Evolutionary conservation across 2,797 vertebrate genomes (phyloP), one percentile per base, ranked within the genome.

Genomic region (Rhadinocentrus ornatus): DNA sequence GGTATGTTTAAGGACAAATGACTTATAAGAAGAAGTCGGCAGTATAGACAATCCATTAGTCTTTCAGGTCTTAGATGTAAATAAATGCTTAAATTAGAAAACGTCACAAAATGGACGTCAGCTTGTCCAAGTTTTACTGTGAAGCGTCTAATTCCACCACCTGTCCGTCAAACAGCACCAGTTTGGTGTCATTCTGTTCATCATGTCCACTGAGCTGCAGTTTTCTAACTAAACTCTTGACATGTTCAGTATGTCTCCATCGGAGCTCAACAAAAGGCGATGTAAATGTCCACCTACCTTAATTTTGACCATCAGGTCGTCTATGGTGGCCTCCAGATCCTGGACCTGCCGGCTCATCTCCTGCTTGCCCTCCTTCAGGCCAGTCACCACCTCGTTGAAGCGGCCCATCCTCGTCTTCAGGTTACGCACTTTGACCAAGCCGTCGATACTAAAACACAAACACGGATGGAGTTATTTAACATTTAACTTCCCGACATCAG

Each of bases 301-400:
- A 90, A 99, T 97, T 85, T 95, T 96, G 64, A 81, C 72, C 84
- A 97, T 91, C 73, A 94, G 93, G 6, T 92, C 74, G 86, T 96
- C 91, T 63, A 99, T 95, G 75, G 96, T 95, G 66, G 74, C 64
- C 44, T 98, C 97, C 79, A 99, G 94, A 1, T 95, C 92, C 81
- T 95, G 93, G 81, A 97, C 80, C 87, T 97, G 96, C 35, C 93
- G 93, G 86, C 90, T 96, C 94, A 97, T 95, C 75, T 99, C 96
- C n/a, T 93, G 92, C 60, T 98, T 97, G 3, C 97, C 97, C 77
- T 99, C 97, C 88, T 97, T 98, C 76, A 99, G 88, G 2, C 93
- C 95, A 41, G 73, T 93, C 57, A 97, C 96, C 76, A 97, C 97
- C 92, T 97, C 95, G 22, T 94, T 99, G 84, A 99, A 96, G 69